A percentile compares a stretch with the other conserved stretches of the same genome.
Evolutionary conservation across 2,113 vertebrate species (phyloP).

Genomic region (Sylvia atricapilla): DNA sequence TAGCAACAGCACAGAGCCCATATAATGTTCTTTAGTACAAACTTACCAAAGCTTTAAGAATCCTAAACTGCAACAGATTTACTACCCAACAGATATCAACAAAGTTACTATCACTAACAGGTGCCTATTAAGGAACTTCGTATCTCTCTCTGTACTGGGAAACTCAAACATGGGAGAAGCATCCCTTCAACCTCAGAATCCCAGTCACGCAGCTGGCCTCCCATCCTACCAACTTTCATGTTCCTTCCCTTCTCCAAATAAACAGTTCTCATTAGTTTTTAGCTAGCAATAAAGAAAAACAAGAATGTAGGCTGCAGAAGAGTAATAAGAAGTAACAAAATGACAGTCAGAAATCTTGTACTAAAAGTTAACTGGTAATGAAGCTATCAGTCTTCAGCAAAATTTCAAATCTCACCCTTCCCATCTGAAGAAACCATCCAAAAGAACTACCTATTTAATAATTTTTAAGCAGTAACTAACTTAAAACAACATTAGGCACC

Average conservation of each 20-base stretch:
- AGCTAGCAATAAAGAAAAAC: not conserved
- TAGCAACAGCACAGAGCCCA: not conserved
- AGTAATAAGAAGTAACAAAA: not conserved
- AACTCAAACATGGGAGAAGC: not conserved
- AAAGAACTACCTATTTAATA: not conserved
- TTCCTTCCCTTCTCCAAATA: not conserved
- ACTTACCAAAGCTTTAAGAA: not conserved
- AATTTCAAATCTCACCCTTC: not conserved
- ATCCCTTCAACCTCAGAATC: not conserved
- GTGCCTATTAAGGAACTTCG: not conserved
- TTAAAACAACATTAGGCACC: not conserved
- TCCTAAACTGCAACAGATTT: not conserved
- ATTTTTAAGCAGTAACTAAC: not conserved
- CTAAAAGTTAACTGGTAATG: not conserved
- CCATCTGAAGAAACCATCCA: not conserved
- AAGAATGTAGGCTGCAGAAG: not conserved
- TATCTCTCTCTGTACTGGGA: not conserved
- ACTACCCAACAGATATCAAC: not conserved
- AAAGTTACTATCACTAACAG: not conserved
- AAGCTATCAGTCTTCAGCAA: not conserved
- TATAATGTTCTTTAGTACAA: not conserved
- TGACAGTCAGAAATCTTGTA: not conserved
- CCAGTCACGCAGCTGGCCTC: not conserved
- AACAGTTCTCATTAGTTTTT: not conserved
- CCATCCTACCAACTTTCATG: not conserved